Evolutionary conservation across 2,797 vertebrate genomes (phyloP), one percentile per base, ranked within the genome.

Genomic region (Potorous gilbertii): DNA sequence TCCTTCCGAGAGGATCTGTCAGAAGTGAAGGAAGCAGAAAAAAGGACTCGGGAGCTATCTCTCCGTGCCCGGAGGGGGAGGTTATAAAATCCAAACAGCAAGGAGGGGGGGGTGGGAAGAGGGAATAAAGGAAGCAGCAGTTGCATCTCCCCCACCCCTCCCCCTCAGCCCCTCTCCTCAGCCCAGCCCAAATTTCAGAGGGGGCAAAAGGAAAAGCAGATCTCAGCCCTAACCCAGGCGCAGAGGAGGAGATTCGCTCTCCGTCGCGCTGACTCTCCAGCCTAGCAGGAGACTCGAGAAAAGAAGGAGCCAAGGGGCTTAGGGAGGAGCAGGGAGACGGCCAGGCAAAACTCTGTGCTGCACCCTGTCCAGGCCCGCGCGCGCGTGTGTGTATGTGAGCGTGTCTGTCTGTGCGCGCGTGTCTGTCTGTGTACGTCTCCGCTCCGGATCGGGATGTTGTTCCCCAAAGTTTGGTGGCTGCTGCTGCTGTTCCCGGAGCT

Each of bases 401-500:
- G 55, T 74, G 46, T n/a, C 21, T 18, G 54, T 66, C 31, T n/a
- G 54, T 18, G 91, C n/a, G 40, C 74, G 8, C 24, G 52, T 87
- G 74, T 50, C 74, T 87, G 74, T 56, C 54, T 40, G 46, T n/a
- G 54, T n/a, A 54, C 59, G 9, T n/a, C 57, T 13, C 89, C 29
- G 40, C 74, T 10, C 14, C 52, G 62, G 62, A 55, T 18, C 97
- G 95, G 92, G 95, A 98, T 98, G 98, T 96, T 94, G 96, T 94
- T 40, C 27, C 94, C 94, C 13, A 93, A 16, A 90, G 74, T 98
- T 29, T 98, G 95, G 96, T 97, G 97, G 97, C 96, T 97, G 97
- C 96, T 97, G 96, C 97, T 98, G 94, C 90, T 98, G 96, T 3
- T 74, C 74, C 91, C 97, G 8, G 98, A 96, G 97, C 97, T 98